Percentiles rank a stretch among this genome's conserved stretches.
Evolutionary conservation across 2,888 invertebrate genomes (phyloP).

Genomic region (Horisme vitalbata): DNA sequence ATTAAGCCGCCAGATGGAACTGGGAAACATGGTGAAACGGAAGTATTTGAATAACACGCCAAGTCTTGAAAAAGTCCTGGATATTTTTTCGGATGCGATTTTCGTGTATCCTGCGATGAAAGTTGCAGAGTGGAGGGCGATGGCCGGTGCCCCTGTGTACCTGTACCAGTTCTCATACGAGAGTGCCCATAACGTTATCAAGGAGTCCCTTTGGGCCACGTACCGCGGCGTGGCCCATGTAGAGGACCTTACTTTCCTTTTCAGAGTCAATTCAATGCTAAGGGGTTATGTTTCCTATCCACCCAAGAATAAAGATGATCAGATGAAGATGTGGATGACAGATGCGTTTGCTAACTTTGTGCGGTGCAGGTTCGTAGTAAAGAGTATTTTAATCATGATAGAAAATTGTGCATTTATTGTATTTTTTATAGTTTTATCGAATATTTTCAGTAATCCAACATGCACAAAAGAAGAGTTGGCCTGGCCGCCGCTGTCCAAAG

Average conservation of each 20-base stretch:
- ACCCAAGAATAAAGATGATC: slow-evolving; percentile 23
- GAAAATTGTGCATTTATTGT: too few relatives aligned
- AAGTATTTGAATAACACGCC: slow-evolving; percentile 34
- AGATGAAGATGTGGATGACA: slow-evolving; percentile 37
- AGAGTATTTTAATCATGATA: too few relatives aligned
- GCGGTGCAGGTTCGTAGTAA: slow-evolving; percentile 1
- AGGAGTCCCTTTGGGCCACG: slow-evolving; percentile 39
- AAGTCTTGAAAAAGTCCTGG: slow-evolving; percentile 29
- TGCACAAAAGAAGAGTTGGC: neutral
- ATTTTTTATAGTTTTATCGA: too few relatives aligned
- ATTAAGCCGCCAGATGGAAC: slow-evolving; percentile 22
- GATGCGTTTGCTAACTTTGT: slow-evolving; percentile 31
- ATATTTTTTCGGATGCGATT: slow-evolving; percentile 30
- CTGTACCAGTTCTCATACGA: slow-evolving; percentile 74
- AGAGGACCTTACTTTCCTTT: slow-evolving; percentile 73
- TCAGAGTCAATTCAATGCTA: slow-evolving; percentile 43
- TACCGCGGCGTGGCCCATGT: slow-evolving; percentile 60
- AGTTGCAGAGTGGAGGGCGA: slow-evolving; percentile 33
- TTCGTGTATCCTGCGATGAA: slow-evolving; percentile 42
- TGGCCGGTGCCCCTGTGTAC: slow-evolving; percentile 54
- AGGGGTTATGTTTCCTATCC: slow-evolving; percentile 22
- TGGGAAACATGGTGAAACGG: slow-evolving; percentile 29
- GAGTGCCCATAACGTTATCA: slow-evolving; percentile 61
- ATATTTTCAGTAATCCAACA: slow-evolving; percentile 15
- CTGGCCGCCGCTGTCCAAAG: slow-evolving; percentile 15